Percentiles rank a stretch among this genome's conserved stretches.
These are phyloP conservation scores for Pseudeuparius sepicola DNA, from an alignment of 2,888 invertebrate species.

Conservation along the genomic window DNA sequence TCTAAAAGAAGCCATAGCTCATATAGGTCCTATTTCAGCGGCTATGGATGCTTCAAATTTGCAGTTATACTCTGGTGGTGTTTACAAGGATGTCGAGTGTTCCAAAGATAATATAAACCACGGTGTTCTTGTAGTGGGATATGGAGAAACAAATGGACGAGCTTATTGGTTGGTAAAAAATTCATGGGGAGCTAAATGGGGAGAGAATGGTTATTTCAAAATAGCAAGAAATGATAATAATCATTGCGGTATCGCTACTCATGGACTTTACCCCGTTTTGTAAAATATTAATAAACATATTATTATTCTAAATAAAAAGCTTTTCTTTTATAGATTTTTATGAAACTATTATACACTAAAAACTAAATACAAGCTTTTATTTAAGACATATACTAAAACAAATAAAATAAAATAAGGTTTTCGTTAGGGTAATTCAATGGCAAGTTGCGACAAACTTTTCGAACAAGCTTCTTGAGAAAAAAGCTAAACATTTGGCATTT, in stretches of 20 bases:
- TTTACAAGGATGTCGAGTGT: conserved; percentile 69
- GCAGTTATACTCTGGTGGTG: conserved; percentile 69
- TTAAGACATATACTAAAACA: too few relatives aligned
- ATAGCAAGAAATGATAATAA: conserved; percentile 39
- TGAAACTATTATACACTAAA: too few relatives aligned
- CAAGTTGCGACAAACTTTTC: too few relatives aligned
- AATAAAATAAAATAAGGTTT: too few relatives aligned
- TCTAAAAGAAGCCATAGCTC: conserved; percentile 46
- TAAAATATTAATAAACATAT: conserved; percentile 13
- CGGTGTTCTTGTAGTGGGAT: conserved; percentile 69
- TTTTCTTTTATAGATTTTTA: too few relatives aligned
- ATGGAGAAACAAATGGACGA: conserved; percentile 50
- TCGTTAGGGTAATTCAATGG: too few relatives aligned
- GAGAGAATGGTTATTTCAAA: conserved; percentile 27
- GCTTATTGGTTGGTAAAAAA: conserved; percentile 60
- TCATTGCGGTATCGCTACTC: conserved; percentile 71
- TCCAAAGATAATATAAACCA: conserved; percentile 59
- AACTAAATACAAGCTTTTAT: too few relatives aligned
- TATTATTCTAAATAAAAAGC: conserved; percentile 48
- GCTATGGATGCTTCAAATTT: conserved; percentile 75
- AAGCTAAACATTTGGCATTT: too few relatives aligned
- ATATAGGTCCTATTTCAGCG: conserved; percentile 71
- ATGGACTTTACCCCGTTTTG: conserved; percentile 65
- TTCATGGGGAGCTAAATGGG: conserved; percentile 44
- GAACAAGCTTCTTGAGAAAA: too few relatives aligned